Evolutionary conservation across 2,797 vertebrate species (phyloP), one percentile per base, ranked within the genome.

Genomic region (Oryzias sinensis): DNA sequence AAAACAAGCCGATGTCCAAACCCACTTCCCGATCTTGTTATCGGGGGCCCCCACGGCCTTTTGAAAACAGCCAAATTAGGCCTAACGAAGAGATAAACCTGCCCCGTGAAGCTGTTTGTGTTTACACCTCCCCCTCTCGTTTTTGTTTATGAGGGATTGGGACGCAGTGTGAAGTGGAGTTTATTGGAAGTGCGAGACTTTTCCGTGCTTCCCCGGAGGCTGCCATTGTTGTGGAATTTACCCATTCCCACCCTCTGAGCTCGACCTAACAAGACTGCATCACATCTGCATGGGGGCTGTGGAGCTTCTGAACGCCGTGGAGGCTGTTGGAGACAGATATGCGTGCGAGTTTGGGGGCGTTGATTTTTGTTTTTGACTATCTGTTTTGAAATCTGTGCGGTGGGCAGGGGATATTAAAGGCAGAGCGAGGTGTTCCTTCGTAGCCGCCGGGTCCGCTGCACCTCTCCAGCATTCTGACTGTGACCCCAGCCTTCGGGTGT

Each of bases 401-500:
- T 74, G 81, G 82, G 80, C 72, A 69, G 80, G 76, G 82, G 76
- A 62, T 83, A 86, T 85, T 87, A 88, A 81, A 85, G 74, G 82
- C 83, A 85, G 80, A 80, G 76, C 77, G 83, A 84, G 84, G 86
- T 81, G 80, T 83, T 89, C 75, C 74, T 79, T 80, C 48, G 58
- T 87, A 62, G 88, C 87, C 74, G 79, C 40, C 53, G 73, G 88
- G 84, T 84, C 76, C 43, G 54, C 76, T 82, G 80, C 86, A 82
- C 87, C 85, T 86, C 86, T 82, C 71, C 11, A 62, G 76, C 79
- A 47, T 80, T 88, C 85, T 79, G 74, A 77, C 76, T 80, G 83
- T 88, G 88, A 90, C 89, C 89, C 72, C 82, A 79, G 86, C 88
- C 87, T 79, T 74, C 61, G 88, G 84, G 78, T 75, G 71, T 56